Base-by-base conservation (phyloP, 2,797 vertebrate species). In the Prunella strophiata region DNA sequence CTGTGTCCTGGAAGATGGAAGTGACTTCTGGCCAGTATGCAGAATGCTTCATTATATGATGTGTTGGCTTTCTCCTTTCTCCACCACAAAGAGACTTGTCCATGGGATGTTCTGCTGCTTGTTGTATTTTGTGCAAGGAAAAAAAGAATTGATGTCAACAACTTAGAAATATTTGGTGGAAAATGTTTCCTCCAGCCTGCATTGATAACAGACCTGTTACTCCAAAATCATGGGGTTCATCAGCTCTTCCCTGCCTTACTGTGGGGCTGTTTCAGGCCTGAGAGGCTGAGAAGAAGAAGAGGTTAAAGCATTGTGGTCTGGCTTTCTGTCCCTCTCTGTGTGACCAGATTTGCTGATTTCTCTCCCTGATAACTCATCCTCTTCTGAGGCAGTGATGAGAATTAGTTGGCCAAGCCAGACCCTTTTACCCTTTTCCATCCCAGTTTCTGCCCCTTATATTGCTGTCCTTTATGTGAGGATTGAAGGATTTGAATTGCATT, bases 371-470 rank as follows among this genome's bases (percentile, higher is more conserved):
- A 90, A 42, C 18, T 57, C 68, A 10, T 25, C 36, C 11, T 80
- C 15, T 80, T 38, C 52, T 2, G 2, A 43, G 34, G 42, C 50
- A 48, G 8, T 4, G 22, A 26, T 27, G 36, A 75, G 34, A 57
- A 6, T 5, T 47, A 21, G 25, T 0, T 54, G 23, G 23, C 12
- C 2, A 0, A 52, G 26, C 8, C 19, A 82, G 71, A 38, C 9
- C 15, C 25, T 71, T 67, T 71, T n/a, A 38, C 9, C 15, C 25
- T 71, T 67, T 71, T n/a, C 13, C 38, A 26, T 67, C 36, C 12
- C 0, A 0, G 3, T 54, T 58, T 26, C 7, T 4, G 12, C 12
- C 16, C 5, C 11, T 34, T 4, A 0, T 34, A 13, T 36, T 71
- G 23, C 71, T 70, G 30, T 82, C 26, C 42, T 82, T 54, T 66